phyloP scores from a whole-genome alignment of 2,888 invertebrate genomes.

The Amiota minor region DNA sequence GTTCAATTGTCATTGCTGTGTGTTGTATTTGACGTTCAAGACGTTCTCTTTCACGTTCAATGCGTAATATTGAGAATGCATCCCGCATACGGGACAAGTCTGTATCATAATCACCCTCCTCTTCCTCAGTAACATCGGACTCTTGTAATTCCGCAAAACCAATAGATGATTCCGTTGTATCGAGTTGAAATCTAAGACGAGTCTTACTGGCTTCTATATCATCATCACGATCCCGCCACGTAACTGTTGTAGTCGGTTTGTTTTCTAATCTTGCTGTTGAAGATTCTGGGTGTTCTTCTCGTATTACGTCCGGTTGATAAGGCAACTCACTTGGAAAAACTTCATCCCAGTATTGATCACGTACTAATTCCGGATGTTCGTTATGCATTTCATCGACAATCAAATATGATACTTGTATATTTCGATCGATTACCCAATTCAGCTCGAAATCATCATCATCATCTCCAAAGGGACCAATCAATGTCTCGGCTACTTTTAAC shows the following conservation, averaged over 20 bases:
- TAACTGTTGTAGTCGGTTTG: conserved; percentile 26
- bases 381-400: conserved; percentile 96
- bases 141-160: conserved; percentile 16
- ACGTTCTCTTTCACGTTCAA: conserved; percentile 79
- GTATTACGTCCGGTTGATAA: conserved; percentile 81
- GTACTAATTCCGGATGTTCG: conserved; percentile 88
- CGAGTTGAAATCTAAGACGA: conserved; percentile 25
- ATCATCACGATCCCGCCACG: conserved; percentile 10
- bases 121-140: conserved; percentile 5
- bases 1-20: conserved; percentile 51
- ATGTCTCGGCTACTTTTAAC: conserved; percentile 91
- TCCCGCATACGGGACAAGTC: conserved; percentile 71
- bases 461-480: conserved; percentile 92
- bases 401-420: conserved; percentile 85
- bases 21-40: conserved; percentile 76
- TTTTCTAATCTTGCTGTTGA: conserved; percentile 85
- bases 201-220: conserved; percentile 31
- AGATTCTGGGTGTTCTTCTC: conserved; percentile 87
- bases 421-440: conserved; percentile 75
- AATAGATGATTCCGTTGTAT: background rate
- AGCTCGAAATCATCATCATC: conserved; percentile 90
- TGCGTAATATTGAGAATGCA: conserved; percentile 80
- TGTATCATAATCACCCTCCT: conserved; percentile 27
- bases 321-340: conserved; percentile 87
- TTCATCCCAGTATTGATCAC: conserved; percentile 93